Conservation (phyloP, 2,888 invertebrate genomes). For the Timandra comae region DNA sequence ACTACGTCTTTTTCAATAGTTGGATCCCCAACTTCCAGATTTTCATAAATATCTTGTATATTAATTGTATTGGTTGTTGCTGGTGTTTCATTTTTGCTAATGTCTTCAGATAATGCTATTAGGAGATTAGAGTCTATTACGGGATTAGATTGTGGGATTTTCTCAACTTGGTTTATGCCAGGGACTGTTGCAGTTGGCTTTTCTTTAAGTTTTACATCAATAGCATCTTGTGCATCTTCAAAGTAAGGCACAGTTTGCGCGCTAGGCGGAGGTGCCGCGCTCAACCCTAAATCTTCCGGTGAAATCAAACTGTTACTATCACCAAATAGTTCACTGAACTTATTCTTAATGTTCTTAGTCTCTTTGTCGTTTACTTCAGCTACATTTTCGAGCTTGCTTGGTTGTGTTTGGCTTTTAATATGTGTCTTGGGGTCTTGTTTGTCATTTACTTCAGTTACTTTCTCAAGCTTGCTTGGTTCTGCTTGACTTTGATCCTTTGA, state of each 20-base stretch:
- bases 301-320: constrained; percentile 63
- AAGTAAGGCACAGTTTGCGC: constrained; percentile 38
- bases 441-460: too few relatives aligned
- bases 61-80: background rate
- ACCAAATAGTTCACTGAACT: constrained; percentile 59
- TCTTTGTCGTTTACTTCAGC: too few relatives aligned
- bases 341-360: constrained; percentile 24
- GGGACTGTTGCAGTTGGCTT: too few relatives aligned
- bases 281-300: constrained; percentile 59
- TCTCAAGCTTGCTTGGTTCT: too few relatives aligned
- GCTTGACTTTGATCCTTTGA: too few relatives aligned
- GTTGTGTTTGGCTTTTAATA: too few relatives aligned
- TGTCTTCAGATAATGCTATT: background rate
- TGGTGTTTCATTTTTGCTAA: background rate
- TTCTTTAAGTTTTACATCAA: too few relatives aligned
- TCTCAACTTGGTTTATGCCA: too few relatives aligned
- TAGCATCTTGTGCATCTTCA: constrained; percentile 56
- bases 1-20: constrained; percentile 30
- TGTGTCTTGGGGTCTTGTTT: too few relatives aligned
- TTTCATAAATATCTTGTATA: constrained; percentile 23
- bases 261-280: constrained; percentile 12
- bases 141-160: too few relatives aligned
- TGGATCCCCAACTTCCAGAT: constrained; percentile 13
- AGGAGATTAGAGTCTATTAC: too few relatives aligned
- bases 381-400: background rate